phyloP scores from a whole-genome alignment of 2,797 vertebrate genomes.

The Ptychobarbus kaznakovi region DNA sequence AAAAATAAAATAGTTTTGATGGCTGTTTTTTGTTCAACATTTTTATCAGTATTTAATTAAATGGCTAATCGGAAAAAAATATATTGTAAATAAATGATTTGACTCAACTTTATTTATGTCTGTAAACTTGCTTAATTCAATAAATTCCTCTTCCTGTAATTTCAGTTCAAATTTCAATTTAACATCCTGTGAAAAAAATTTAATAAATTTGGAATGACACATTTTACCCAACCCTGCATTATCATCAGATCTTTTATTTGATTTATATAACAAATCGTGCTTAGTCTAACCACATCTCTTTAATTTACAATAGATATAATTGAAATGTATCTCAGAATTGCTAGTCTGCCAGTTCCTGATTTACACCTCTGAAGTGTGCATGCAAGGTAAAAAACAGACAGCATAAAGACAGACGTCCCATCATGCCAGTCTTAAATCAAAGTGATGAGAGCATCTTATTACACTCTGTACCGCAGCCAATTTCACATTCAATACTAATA shows the following conservation, averaged over 20 bases:
- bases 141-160: background rate
- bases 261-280: background rate
- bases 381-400: background rate
- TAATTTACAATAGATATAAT: background rate
- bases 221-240: background rate
- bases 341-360: background rate
- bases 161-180: background rate
- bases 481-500: conserved; percentile 1
- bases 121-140: background rate
- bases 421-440: background rate
- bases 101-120: background rate
- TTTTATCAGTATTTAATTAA: background rate
- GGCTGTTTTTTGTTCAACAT: background rate
- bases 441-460: background rate
- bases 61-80: background rate
- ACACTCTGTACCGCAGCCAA: background rate
- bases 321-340: background rate
- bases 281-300: background rate
- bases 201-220: background rate
- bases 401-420: background rate
- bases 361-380: background rate
- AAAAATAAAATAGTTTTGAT: background rate
- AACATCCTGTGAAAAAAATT: background rate
- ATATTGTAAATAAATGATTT: background rate
- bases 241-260: background rate